A percentile compares a stretch with the other conserved stretches of the same genome.
These are phyloP conservation scores for Cynaeus angustus DNA, from an alignment of 2,888 invertebrate species.

Conservation along the genomic window DNA sequence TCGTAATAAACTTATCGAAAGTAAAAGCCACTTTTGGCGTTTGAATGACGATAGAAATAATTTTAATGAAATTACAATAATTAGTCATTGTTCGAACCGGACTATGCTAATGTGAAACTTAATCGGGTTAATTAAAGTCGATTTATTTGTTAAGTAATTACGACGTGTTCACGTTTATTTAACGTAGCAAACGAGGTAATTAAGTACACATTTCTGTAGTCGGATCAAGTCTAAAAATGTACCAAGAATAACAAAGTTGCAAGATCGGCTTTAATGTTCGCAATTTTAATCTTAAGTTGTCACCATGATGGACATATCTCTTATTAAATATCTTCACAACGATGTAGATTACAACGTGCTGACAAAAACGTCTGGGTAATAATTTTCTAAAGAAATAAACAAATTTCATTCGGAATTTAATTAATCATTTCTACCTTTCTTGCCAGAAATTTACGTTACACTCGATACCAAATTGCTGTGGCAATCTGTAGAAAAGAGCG, in stretches of 20 bases:
- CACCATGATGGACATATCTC: no score
- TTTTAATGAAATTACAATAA: conserved; percentile 18
- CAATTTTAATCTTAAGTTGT: no score
- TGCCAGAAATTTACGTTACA: no score
- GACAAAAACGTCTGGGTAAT: no score
- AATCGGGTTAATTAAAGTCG: conserved; percentile 36
- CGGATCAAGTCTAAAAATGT: no score
- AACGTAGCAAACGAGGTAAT: not conserved
- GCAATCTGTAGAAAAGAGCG: not conserved
- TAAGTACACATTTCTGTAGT: not conserved
- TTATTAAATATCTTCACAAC: no score
- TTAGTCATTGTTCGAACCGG: not conserved
- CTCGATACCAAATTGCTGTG: not conserved
- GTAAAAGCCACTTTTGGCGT: conserved; percentile 40
- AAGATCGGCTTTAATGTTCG: no score
- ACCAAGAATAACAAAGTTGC: not conserved
- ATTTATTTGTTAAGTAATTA: conserved; percentile 38
- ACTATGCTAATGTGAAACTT: conserved; percentile 24
- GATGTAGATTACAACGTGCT: no score
- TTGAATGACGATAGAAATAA: conserved; percentile 1
- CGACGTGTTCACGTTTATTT: conserved; percentile 10
- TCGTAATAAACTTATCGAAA: conserved; percentile 43
- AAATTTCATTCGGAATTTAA: not conserved
- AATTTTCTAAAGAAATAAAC: no score
- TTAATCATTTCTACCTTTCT: not conserved